Base-by-base conservation (phyloP, 2,888 invertebrate species). In the Watsonalla cultraria region DNA sequence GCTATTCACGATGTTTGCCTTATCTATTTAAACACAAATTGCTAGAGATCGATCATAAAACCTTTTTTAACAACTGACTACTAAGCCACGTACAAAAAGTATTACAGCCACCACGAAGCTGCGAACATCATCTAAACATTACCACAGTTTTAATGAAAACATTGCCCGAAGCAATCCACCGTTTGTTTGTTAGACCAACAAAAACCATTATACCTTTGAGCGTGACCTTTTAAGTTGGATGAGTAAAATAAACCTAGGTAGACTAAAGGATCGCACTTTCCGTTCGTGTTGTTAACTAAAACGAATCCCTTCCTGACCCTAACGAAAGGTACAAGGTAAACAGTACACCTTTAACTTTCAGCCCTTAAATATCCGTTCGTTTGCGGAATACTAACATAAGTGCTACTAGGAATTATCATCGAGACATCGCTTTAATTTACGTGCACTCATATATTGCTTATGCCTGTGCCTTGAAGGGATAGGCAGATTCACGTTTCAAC, bases 301-400 rank as follows among this genome's bases (percentile, higher is more conserved):
- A 72, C 65, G 60, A 59, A 72, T 70, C 72, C 72, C 66, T 72
- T 71, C 61, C 72, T 67, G 73, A 66, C 65, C 72, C 62, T 52
- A 54, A 63, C 62, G 59, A 65, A 66, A 66, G 64, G 63, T 64
- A 64, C 62, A 66, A 72, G 66, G 70, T 57, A 58, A 62, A 63
- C 62, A 65, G 62, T 56, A 55, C 57, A 57, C 57, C 55, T 53
- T 53, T 52, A 60, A 65, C 54, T 63, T 65, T 60, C 55, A 55
- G 57, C 54, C 56, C 58, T 54, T 57, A 54, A 63, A 61, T 65
- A 61, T 57, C 51, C 54, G 52, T 58, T 57, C 63, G 59, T 52
- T 57, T 58, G 54, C 54, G 51, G 65, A 65, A 65, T 65, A 65
- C 65, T 59, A 63, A 65, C 61, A 63, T 65, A 61, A 61, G 37